These are phyloP conservation scores for Grantiella picta DNA, from an alignment of 2,113 vertebrate species.

Conservation along the genomic window DNA sequence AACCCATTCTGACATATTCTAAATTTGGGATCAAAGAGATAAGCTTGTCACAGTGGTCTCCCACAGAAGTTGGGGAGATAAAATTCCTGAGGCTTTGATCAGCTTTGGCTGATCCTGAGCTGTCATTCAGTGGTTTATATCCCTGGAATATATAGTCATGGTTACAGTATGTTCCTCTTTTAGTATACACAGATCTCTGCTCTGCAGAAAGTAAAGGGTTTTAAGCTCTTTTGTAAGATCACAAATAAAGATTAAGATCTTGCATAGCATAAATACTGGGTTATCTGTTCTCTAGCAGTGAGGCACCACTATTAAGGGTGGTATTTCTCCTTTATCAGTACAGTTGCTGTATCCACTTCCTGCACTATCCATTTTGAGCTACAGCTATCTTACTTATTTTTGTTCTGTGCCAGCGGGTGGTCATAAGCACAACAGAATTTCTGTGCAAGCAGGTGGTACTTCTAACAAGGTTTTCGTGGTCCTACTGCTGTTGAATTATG, in stretches of 20 bases:
- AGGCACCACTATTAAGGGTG: neutral
- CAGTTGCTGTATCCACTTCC: neutral
- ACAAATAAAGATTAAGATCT: conserved; percentile 11
- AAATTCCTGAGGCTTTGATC: conserved; percentile 43
- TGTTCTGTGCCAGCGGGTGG: neutral
- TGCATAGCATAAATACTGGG: neutral
- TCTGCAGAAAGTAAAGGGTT: conserved; percentile 17
- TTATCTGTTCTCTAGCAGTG: neutral
- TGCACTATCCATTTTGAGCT: neutral
- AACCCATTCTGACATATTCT: conserved; percentile 2
- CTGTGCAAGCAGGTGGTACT: neutral
- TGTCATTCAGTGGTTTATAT: conserved; percentile 30
- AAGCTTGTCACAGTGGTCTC: conserved; percentile 31
- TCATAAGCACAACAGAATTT: conserved; percentile 15
- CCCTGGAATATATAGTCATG: neutral
- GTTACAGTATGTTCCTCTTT: conserved; percentile 11
- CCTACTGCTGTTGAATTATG: conserved; percentile 35
- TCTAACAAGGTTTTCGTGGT: conserved; percentile 1
- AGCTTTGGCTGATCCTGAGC: conserved; percentile 34
- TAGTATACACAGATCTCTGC: neutral
- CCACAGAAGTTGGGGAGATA: conserved; percentile 12
- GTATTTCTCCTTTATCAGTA: neutral
- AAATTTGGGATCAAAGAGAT: conserved; percentile 40
- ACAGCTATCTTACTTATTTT: neutral
- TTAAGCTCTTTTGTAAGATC: conserved; percentile 8